Percentiles rank a stretch among this genome's conserved stretches.
Conservation (phyloP, 2,888 invertebrate species). For the Troides oblongomaculatus region DNA sequence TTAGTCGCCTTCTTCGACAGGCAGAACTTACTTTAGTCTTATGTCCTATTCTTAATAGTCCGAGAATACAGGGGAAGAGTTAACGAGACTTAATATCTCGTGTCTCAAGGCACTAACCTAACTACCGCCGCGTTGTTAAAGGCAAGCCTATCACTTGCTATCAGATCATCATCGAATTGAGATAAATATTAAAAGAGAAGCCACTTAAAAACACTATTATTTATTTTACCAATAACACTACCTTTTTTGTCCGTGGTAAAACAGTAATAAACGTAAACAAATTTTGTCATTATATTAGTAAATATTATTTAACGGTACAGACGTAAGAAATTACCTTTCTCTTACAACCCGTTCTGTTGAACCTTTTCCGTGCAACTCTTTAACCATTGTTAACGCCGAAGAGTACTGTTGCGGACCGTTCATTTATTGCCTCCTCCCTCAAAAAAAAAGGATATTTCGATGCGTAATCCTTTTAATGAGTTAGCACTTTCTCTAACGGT, state of each 20-base stretch:
- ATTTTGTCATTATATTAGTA: background rate
- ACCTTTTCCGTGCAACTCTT: background rate
- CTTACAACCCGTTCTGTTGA: background rate
- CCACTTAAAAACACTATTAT: too few species aligned
- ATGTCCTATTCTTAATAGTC: too few species aligned
- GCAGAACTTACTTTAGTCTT: too few species aligned
- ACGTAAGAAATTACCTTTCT: conserved; percentile 6
- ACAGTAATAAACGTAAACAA: background rate
- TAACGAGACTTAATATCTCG: too few species aligned
- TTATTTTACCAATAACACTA: background rate
- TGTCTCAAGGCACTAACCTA: too few species aligned
- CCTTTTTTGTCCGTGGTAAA: background rate
- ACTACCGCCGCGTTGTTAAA: too few species aligned
- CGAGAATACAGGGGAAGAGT: too few species aligned
- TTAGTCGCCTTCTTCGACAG: too few species aligned
- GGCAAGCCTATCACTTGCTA: too few species aligned
- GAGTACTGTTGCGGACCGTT: conserved; percentile 6
- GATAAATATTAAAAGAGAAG: too few species aligned
- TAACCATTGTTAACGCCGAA: conserved; percentile 12
- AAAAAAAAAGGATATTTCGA: conserved; percentile 13
- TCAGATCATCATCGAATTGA: too few species aligned
- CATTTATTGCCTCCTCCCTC: conserved; percentile 10
- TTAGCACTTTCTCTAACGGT: conserved; percentile 30
- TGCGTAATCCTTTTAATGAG: conserved; percentile 25
- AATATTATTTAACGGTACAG: background rate